Evolutionary conservation across 1,140 invertebrate species (phyloP), one percentile per base, ranked within the genome.

Genomic region (Drosophila kohkoa): DNA sequence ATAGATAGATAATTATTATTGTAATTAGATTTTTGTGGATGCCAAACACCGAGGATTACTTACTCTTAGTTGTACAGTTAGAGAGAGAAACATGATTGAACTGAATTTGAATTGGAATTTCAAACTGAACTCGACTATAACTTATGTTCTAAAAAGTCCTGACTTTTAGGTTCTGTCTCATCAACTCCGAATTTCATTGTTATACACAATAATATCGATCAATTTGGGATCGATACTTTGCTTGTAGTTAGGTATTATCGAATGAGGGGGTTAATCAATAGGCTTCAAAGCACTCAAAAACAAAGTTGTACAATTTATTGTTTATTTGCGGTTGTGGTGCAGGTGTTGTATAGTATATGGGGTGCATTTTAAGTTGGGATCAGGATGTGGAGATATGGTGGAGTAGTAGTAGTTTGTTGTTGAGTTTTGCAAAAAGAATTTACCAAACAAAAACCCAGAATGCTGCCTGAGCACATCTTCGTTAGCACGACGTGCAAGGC

Each of bases 401-500:
- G 43, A 25, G 20, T 25, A 4, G 20, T 25, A 25, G 28, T 54
- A 48, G 48, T 51, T 71, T 38, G 35, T 71, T 38, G 35, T 59
- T 52, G 68, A 58, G 64, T 71, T 52, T 75, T 90, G 77, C 79
- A 86, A 80, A 81, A 81, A 90, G 63, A 87, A 92, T 91, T 92
- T 92, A 92, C 91, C 91, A 92, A 89, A 90, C 81, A 92, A 91
- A 90, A 92, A 92, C 77, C 82, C 90, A 89, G 83, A 92, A 67
- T 92, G 91, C 80, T 92, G 91, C 75, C 91, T 82, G 65, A 92
- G 90, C 75, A 92, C 92, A 90, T 89, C 87, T 87, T 93, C 90
- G 80, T 93, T 91, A 80, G 94, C 92, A 92, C 93, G 92, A 94
- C 94, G 91, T 93, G 94, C 93, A 94, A 94, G 93, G 94, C 92